phyloP scores from a whole-genome alignment of 2,888 invertebrate species.

The Idaea dimidiata region DNA sequence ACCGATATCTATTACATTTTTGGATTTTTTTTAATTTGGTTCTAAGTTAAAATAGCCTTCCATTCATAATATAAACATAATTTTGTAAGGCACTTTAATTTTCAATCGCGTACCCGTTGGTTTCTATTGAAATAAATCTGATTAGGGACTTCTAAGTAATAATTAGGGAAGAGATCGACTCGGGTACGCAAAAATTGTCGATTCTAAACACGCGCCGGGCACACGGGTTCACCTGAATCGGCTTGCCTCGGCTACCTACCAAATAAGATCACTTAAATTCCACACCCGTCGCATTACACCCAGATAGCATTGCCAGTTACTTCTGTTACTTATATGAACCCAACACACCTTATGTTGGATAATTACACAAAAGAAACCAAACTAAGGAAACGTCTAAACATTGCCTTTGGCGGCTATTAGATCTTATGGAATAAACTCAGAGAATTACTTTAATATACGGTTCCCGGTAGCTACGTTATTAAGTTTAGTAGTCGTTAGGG shows the following conservation, averaged over 20 bases:
- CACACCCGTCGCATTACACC: slow-evolving; percentile 62
- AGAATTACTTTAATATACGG: slow-evolving; percentile 48
- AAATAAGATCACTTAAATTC: slow-evolving; percentile 79
- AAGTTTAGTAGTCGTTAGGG: slow-evolving; percentile 41
- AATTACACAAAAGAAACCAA: slow-evolving; percentile 74
- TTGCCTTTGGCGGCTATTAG: slow-evolving; percentile 49
- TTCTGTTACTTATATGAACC: slow-evolving; percentile 64
- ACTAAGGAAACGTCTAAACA: slow-evolving; percentile 57
- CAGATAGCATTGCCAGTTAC: slow-evolving; percentile 66
- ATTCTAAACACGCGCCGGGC: slow-evolving; percentile 63
- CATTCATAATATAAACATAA: neutral
- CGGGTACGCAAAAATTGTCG: slow-evolving; percentile 60
- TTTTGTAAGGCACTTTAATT: neutral
- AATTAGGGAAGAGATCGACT: slow-evolving; percentile 60
- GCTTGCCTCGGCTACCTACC: slow-evolving; percentile 54
- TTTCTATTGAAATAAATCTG: slow-evolving; percentile 47
- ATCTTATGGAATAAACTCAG: slow-evolving; percentile 41
- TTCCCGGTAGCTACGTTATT: slow-evolving; percentile 41
- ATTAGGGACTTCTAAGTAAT: slow-evolving; percentile 53
- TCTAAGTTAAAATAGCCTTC: neutral
- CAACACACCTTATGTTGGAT: slow-evolving; percentile 45
- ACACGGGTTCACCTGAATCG: slow-evolving; percentile 60
- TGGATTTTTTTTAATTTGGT: no score
- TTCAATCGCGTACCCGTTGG: slow-evolving; percentile 6
- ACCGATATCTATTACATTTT: no score